phyloP scores from a whole-genome alignment of 2,797 vertebrate genomes.

The Anguilla anguilla region DNA sequence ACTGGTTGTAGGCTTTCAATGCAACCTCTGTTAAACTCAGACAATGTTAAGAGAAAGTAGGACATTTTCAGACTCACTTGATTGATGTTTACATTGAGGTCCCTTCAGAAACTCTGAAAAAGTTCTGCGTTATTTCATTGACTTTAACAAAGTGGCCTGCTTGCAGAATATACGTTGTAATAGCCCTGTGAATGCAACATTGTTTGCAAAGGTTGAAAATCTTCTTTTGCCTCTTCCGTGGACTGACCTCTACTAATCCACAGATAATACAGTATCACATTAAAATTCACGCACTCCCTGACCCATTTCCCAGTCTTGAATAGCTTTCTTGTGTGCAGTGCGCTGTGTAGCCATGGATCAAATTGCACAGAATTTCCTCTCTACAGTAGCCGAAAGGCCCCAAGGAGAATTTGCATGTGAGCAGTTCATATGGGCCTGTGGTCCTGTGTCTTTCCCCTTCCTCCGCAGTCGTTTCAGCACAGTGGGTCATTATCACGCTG shows the following conservation, averaged over 20 bases:
- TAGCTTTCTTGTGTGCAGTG: slow-evolving; percentile 1
- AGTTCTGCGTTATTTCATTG: background rate
- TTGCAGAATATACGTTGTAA: background rate
- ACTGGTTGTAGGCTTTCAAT: background rate
- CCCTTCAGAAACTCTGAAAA: background rate
- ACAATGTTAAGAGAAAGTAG: slow-evolving; percentile 17
- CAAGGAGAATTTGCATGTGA: slow-evolving; percentile 4
- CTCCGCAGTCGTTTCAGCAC: background rate
- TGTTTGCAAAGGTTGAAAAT: background rate
- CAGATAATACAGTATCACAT: background rate
- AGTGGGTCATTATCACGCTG: background rate
- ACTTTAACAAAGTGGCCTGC: background rate
- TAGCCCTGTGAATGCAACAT: background rate
- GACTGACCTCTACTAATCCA: background rate
- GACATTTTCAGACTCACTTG: background rate
- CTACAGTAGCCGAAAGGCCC: background rate
- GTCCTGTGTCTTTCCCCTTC: background rate
- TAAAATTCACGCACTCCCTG: background rate
- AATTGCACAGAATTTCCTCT: background rate
- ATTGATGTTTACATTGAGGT: slow-evolving; percentile 16
- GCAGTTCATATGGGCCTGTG: background rate
- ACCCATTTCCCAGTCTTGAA: background rate
- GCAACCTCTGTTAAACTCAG: slow-evolving; percentile 8
- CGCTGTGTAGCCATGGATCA: slow-evolving; percentile 1
- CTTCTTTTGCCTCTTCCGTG: background rate